Conservation (phyloP, 2,888 invertebrate species). For the Drosophila seclusa region DNA sequence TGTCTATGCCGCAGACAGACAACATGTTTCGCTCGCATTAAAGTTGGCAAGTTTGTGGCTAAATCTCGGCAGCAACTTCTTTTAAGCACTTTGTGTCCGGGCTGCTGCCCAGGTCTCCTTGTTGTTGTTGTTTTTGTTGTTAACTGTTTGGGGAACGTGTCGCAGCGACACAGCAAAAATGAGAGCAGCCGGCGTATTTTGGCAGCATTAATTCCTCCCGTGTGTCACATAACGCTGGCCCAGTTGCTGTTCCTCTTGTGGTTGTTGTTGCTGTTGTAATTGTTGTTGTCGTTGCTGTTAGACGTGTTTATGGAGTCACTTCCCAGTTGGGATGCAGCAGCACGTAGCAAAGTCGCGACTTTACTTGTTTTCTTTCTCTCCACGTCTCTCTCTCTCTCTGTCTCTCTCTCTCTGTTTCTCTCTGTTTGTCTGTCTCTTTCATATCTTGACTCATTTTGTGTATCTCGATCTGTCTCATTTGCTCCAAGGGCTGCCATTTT, state of each 20-base stretch:
- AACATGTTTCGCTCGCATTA: slow-evolving; percentile 30
- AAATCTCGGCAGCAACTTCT: slow-evolving; percentile 46
- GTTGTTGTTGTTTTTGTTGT: slow-evolving; percentile 34
- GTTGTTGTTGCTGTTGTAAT: slow-evolving; percentile 15
- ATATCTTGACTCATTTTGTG: background rate
- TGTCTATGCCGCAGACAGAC: slow-evolving; percentile 21
- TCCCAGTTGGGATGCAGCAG: slow-evolving; percentile 42
- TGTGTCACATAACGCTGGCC: slow-evolving; percentile 68
- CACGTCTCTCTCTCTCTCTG: background rate
- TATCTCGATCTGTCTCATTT: slow-evolving; percentile 12
- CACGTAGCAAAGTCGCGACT: slow-evolving; percentile 50
- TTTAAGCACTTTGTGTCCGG: slow-evolving; percentile 29
- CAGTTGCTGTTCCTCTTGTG: slow-evolving; percentile 12
- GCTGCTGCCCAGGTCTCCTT: slow-evolving; percentile 4
- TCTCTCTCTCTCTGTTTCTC: background rate
- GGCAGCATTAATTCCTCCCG: slow-evolving; percentile 76
- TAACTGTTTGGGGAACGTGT: slow-evolving; percentile 68
- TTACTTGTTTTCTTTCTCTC: slow-evolving; percentile 4
- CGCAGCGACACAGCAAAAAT: slow-evolving; percentile 42
- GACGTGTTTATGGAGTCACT: slow-evolving; percentile 71
- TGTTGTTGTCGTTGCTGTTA: slow-evolving; percentile 34
- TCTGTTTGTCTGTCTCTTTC: background rate
- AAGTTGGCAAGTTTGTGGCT: slow-evolving; percentile 54
- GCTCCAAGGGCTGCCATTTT: slow-evolving; percentile 17
- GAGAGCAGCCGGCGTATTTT: slow-evolving; percentile 62